Evolutionary conservation across 2,797 vertebrate species (phyloP), one percentile per base, ranked within the genome.

Genomic region (Aviceda leuphotes): DNA sequence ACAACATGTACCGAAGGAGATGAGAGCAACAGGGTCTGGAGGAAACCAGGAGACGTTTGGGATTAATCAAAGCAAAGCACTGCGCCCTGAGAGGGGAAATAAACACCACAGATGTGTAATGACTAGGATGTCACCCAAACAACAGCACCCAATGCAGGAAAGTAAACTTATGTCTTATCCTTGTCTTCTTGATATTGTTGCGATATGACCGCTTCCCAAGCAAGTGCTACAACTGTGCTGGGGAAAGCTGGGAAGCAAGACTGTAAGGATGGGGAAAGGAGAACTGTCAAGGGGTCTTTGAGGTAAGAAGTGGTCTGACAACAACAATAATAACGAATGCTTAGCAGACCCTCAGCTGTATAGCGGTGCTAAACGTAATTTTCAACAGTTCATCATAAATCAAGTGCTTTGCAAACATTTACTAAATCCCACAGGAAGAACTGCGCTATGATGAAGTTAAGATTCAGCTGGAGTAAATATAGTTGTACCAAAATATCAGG

Each of bases 351-450:
- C 44, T 85, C 83, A 93, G 83, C 90, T 95, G 56, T 43, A 54
- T 20, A 84, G 83, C 62, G 73, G 70, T 37, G 44, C 67, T 84
- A 52, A 84, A 85, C 44, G 39, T 26, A 0, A 50, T 84, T 89
- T 82, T 94, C 90, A 83, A 56, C 71, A 65, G 90, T 83, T 92
- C 65, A 43, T 87, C 74, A 78, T 92, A 96, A 94, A 89, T 95
- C 90, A 95, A 93, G 12, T 83, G n/a, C 85, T 89, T 96, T 87
- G 55, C 78, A 96, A 96, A 87, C 81, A 91, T 88, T 72, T 35
- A 21, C 56, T 83, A 90, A 92, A 84, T 96, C 95, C 94, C 95
- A 96, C 88, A 92, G 83, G 90, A 96, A 96, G 76, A 92, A 58
- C 52, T 70, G 71, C 19, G 12, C 68, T 78, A 30, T 58, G 95